Evolutionary conservation across 2,113 vertebrate genomes (phyloP), one percentile per base, ranked within the genome.

Genomic region (Chunga burmeisteri): DNA sequence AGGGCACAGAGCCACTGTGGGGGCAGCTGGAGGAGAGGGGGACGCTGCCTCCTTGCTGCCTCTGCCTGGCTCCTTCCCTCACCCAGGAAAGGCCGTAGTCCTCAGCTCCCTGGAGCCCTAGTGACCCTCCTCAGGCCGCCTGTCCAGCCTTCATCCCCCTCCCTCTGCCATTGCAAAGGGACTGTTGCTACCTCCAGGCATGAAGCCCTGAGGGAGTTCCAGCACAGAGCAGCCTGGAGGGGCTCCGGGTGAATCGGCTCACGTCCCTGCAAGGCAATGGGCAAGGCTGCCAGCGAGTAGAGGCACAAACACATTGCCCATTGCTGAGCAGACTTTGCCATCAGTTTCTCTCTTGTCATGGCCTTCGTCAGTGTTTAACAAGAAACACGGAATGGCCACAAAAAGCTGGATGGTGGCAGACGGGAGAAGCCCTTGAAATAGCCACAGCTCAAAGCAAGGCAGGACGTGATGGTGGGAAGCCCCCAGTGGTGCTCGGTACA

Each of bases 341-440:
- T 27, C 2, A 0, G 13, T 74, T 85, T 65, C 27, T 30, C 13
- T 27, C 20, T 36, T 3, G 2, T n/a, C 38, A 25, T 1, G 2
- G 8, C 23, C 18, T 73, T 44, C 18, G 9, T 40, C 38, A 26
- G 42, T 32, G 50, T 85, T 71, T 66, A 22, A 74, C 71, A 81
- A 74, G 56, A 88, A 93, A 63, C 15, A 38, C 0, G 1, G 25
- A 26, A n/a, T 49, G 46, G 30, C 29, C 44, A 26, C 29, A 55
- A 47, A 85, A 22, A 22, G 11, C 11, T 32, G 62, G 40, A 34
- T n/a, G 40, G 49, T 38, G 20, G 19, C 53, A 74, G 32, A 74
- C 13, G 21, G 52, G 8, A 90, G 62, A 83, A 80, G 14, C 12
- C 49, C 46, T 44, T 52, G 71, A 47, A 86, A 44, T 5, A 62